phyloP scores from a whole-genome alignment of 2,113 vertebrate species.

The Mugil cephalus region DNA sequence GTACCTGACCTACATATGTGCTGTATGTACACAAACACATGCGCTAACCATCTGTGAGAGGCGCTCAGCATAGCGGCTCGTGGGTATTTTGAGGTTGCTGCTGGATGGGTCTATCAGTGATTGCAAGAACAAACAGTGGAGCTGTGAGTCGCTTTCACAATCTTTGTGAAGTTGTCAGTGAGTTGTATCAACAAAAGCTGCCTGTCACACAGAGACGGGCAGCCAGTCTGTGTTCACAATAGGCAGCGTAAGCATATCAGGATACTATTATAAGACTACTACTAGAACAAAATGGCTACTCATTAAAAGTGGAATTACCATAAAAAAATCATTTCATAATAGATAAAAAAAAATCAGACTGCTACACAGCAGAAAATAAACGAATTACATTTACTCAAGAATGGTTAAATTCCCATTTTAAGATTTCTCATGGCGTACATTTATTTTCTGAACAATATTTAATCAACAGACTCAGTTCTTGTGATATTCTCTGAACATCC shows the following conservation, averaged over 20 bases:
- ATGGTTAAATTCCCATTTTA: no score
- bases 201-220: constrained; percentile 20
- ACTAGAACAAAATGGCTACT: background rate
- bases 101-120: constrained; percentile 33
- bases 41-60: constrained; percentile 58
- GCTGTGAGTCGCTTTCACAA: constrained; percentile 23
- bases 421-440: no score
- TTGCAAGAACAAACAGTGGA: constrained; percentile 39
- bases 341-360: background rate
- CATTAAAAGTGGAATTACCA: background rate
- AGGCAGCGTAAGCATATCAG: background rate
- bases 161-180: constrained; percentile 34
- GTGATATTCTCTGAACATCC: no score
- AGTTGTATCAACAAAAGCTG: constrained; percentile 49
- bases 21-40: constrained; percentile 73
- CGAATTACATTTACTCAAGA: no score
- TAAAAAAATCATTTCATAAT: background rate
- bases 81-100: constrained; percentile 26
- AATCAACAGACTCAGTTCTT: no score
- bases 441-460: no score
- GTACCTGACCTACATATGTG: constrained; percentile 82
- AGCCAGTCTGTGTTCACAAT: constrained; percentile 15
- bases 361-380: no score
- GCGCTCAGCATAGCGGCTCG: background rate
- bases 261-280: constrained; percentile 2